These are phyloP conservation scores for Smithornis capensis DNA, from an alignment of 2,113 vertebrate species.

Conservation along the genomic window DNA sequence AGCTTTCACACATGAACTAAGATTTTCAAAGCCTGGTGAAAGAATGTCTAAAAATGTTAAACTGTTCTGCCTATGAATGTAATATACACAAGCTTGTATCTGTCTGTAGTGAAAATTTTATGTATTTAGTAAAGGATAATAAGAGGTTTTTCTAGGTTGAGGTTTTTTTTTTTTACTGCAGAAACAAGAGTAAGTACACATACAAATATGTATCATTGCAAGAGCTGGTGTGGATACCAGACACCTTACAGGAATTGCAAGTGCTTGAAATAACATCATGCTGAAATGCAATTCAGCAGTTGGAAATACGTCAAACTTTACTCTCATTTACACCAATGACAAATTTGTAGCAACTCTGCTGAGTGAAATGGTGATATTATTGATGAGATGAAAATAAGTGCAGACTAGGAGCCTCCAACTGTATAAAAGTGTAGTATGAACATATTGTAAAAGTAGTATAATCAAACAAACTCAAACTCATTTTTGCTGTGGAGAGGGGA, in stretches of 20 bases:
- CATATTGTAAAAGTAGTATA: neutral
- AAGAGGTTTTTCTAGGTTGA: neutral
- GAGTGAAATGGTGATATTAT: neutral
- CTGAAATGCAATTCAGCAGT: neutral
- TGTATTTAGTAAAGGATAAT: neutral
- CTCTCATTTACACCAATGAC: slow-evolving; percentile 12
- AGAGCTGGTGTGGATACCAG: neutral
- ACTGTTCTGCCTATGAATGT: neutral
- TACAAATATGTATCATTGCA: neutral
- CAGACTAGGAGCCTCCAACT: neutral
- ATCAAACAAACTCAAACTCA: neutral
- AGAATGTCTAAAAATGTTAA: slow-evolving; percentile 31
- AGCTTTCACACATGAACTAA: neutral
- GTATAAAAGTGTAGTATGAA: neutral
- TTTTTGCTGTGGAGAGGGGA: neutral
- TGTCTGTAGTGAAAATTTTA: neutral
- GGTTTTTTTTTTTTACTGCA: neutral
- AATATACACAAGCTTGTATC: neutral
- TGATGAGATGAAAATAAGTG: slow-evolving; percentile 16
- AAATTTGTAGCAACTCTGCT: neutral
- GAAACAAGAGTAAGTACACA: neutral
- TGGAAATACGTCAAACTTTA: slow-evolving; percentile 6
- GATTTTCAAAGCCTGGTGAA: slow-evolving; percentile 4
- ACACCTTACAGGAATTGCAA: neutral
- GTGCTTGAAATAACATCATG: neutral